Evolutionary conservation across 2,888 invertebrate genomes (phyloP).

Genomic region (Sarcophaga carnaria): DNA sequence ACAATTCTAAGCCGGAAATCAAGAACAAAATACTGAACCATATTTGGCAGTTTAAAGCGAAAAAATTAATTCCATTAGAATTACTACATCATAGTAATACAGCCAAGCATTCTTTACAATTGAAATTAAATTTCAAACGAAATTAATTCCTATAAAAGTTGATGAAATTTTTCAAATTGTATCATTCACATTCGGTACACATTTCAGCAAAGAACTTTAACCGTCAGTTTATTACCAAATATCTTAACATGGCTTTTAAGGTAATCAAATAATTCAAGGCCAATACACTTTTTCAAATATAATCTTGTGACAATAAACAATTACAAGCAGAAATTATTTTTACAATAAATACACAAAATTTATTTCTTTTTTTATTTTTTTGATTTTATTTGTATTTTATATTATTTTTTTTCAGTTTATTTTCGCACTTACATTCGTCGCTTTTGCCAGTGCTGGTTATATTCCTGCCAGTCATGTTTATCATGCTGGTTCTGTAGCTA

Average conservation of each 20-base stretch:
- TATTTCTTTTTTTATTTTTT: neutral
- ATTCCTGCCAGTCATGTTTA: conserved; percentile 73
- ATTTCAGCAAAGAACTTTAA: conserved; percentile 76
- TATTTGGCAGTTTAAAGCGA: conserved; percentile 33
- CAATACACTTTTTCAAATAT: neutral
- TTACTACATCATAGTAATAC: conserved; percentile 3
- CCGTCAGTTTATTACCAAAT: conserved; percentile 21
- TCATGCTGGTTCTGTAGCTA: conserved; percentile 70
- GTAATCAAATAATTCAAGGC: conserved; percentile 63
- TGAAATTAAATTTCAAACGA: conserved; percentile 41
- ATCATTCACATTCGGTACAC: conserved; percentile 76
- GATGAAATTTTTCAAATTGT: conserved; percentile 73
- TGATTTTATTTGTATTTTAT: conserved; percentile 8
- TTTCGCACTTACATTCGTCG: conserved; percentile 78
- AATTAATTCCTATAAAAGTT: conserved; percentile 75
- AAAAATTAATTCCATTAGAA: conserved; percentile 8
- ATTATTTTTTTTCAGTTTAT: conserved; percentile 73
- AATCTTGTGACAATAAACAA: conserved; percentile 8
- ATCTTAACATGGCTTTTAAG: conserved; percentile 78
- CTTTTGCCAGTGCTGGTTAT: conserved; percentile 77
- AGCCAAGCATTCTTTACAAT: conserved; percentile 14
- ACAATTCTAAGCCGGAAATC: conserved; percentile 59
- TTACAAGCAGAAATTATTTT: neutral
- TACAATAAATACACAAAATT: too few relatives aligned
- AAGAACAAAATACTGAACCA: conserved; percentile 18